Base-by-base conservation (phyloP, 2,797 vertebrate species). In the Chrysolophus pictus region DNA sequence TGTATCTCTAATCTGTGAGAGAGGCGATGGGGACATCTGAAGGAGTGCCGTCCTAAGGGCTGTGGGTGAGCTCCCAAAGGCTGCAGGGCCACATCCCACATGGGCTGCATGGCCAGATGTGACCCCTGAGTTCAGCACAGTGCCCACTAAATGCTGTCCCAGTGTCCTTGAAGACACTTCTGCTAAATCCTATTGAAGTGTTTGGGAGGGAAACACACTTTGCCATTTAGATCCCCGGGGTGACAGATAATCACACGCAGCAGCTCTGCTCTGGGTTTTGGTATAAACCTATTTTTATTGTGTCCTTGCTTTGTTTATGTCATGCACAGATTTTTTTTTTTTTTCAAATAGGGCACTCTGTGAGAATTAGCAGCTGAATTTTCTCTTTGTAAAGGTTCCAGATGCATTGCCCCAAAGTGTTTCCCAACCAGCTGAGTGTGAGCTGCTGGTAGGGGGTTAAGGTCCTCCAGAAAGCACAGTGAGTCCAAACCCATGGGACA, bases 281-380 rank as follows among this genome's bases (percentile, higher is more conserved):
- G 28, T 9, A 3, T 23, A 55, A 93, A 9, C 73, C 91, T 63
- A 8, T 85, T 91, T 91, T 84, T 62, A 31, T 47, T 14, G 11
- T 21, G 72, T 60, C 90, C 87, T 91, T 92, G 67, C 63, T 72
- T 84, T 49, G 14, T 74, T 69, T 31, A 47, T 41, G 67, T 87
- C 78, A 4, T 6, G 1, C 7, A n/a, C 26, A 10, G 14, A 7
- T 18, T 80, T 51, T 51, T 21, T 9, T 55, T 15, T 5, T 69
- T 14, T 11, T 14, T 2, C 33, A 22, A 21, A 65, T 18, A 3
- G 51, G 73, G 19, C 9, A 3, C 26, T 21, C 24, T 6, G 4
- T 28, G 62, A 51, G 47, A 81, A 63, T 17, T 16, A 80, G 35
- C 51, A 53, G 51, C 87, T 60, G 37, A 28, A 67, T 88, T 83